These are phyloP conservation scores for Heptranchias perlo DNA, from an alignment of 2,113 vertebrate genomes.

Conservation along the genomic window DNA sequence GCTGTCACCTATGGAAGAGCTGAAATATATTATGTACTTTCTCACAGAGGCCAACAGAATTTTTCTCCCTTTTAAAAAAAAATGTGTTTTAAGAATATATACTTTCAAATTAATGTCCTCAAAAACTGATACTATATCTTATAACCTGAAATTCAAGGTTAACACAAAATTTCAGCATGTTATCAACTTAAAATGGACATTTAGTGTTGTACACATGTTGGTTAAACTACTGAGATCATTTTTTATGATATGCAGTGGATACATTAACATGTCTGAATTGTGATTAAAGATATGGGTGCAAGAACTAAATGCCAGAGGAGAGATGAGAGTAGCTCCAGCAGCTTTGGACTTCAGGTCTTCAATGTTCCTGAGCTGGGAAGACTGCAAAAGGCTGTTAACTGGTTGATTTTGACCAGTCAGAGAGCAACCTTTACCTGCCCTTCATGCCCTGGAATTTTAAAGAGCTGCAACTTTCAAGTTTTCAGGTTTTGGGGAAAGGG, in stretches of 20 bases:
- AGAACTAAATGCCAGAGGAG: too few relatives aligned
- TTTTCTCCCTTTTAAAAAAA: neutral
- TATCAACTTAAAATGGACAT: neutral
- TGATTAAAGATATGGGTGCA: neutral
- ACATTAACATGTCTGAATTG: neutral
- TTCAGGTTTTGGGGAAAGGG: too few relatives aligned
- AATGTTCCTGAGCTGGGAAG: too few relatives aligned
- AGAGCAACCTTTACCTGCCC: too few relatives aligned
- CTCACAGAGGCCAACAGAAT: neutral
- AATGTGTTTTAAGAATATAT: neutral
- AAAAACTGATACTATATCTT: neutral
- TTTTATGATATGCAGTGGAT: neutral
- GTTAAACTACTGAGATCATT: neutral
- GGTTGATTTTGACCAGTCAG: too few relatives aligned
- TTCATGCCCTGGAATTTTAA: too few relatives aligned
- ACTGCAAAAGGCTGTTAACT: too few relatives aligned
- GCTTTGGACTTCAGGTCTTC: too few relatives aligned
- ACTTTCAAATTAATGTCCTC: neutral
- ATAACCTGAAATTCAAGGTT: neutral
- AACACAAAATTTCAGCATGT: neutral
- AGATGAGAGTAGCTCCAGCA: too few relatives aligned
- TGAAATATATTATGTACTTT: slow-evolving; percentile 43
- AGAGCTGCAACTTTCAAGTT: too few relatives aligned
- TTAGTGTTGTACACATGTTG: neutral
- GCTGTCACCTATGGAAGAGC: slow-evolving; percentile 43